Conservation (phyloP, 2,113 vertebrate species). For the Gymnocephalus cernua region DNA sequence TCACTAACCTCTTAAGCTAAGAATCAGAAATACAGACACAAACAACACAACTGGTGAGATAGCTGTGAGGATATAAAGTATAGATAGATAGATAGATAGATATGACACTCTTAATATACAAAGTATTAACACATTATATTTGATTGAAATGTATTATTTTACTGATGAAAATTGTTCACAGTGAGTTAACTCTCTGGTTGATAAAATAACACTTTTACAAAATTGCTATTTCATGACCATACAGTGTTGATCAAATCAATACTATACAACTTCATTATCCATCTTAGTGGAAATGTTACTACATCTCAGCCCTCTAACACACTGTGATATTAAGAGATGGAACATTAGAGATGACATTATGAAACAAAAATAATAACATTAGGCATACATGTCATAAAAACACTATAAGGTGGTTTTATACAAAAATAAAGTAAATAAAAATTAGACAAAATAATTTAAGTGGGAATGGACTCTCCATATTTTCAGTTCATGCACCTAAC, state of each 20-base stretch:
- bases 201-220: neutral
- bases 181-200: neutral
- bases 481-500: neutral
- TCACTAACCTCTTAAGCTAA: conserved; percentile 3
- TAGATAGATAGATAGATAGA: neutral
- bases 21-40: conserved; percentile 5
- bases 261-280: neutral
- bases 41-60: neutral
- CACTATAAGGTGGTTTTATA: neutral
- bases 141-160: neutral
- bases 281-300: neutral
- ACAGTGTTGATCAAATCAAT: neutral
- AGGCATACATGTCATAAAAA: neutral
- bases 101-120: neutral
- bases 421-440: neutral
- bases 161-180: neutral
- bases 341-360: neutral
- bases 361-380: neutral
- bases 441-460: neutral
- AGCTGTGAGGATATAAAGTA: neutral
- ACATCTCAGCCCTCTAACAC: neutral
- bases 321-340: neutral
- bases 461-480: neutral
- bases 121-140: too few relatives aligned
- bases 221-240: neutral